Base-by-base conservation (phyloP, 2,113 vertebrate species). In the Beaufortia kweichowensis region DNA sequence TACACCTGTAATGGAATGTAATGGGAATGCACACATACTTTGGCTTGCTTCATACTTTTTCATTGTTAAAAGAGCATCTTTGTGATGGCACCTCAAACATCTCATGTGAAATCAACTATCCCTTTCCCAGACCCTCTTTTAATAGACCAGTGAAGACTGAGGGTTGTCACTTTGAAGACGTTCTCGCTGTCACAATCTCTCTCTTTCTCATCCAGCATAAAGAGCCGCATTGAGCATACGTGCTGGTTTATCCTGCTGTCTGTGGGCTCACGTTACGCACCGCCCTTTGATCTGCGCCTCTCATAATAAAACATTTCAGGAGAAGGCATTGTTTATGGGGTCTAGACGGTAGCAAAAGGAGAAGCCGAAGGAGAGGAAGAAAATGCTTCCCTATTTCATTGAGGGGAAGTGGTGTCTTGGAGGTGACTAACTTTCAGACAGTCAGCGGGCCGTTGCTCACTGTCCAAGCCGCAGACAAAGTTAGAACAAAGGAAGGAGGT, bases 91-190 rank as follows among this genome's bases (percentile, higher is more conserved):
- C 82, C 69, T 81, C 79, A 63, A 68, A 23, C 88, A 91, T 90
- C 90, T 89, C 85, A 85, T 90, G 87, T 85, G 89, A 90, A 89
- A 91, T 91, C 90, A 88, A 75, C 80, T 82, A 63, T 35, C 78
- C 70, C 0, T 19, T 35, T 56, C 68, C 0, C 64, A 67, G 19
- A 6, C 24, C 50, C 55, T 35, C 31, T 55, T 60, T 84, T 61
- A 80, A 75, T 74, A 75, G 88, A 79, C 86, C 86, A 89, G 82
- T 87, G 89, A 87, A 84, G 87, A 84, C 82, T 79, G 76, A 86
- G 83, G 79, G 83, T 78, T 84, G 82, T 78, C 75, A 82, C 89
- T 90, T 88, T 90, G 89, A 89, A 88, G 88, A 88, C 61, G 29
- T 66, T 21, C 57, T 60, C 57, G 29, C 39, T 57, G 50, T 68